phyloP scores from a whole-genome alignment of 1,140 invertebrate species.

The Drosophila carrolli region DNA sequence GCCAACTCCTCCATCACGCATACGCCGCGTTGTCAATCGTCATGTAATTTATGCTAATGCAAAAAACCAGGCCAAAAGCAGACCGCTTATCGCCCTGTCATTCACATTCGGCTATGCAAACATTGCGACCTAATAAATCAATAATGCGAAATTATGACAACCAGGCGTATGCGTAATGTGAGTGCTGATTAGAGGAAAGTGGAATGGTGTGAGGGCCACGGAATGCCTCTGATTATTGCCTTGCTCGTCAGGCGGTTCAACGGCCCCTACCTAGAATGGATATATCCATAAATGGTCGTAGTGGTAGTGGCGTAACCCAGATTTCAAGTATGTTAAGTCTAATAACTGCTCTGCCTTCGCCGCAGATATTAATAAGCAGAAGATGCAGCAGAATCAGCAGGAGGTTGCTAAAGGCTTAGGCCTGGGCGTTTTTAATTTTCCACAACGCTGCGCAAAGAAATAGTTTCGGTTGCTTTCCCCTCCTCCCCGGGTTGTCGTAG shows the following conservation, averaged over 20 bases:
- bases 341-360: constrained; percentile 64
- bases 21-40: constrained; percentile 10
- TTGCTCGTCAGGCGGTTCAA: constrained; percentile 24
- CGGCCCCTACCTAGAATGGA: constrained; percentile 1
- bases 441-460: constrained; percentile 83
- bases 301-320: constrained; percentile 24
- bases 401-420: constrained; percentile 29
- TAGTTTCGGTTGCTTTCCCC: constrained; percentile 64
- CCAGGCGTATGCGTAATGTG: constrained; percentile 61
- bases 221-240: constrained; percentile 2
- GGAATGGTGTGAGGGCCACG: not conserved
- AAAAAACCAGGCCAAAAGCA: constrained; percentile 57
- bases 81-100: constrained; percentile 46
- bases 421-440: constrained; percentile 77
- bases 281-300: too few relatives aligned
- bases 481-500: constrained; percentile 40
- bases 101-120: constrained; percentile 39
- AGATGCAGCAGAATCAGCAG: constrained; percentile 32
- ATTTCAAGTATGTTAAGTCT: constrained; percentile 54
- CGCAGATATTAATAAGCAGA: constrained; percentile 73
- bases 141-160: constrained; percentile 58
- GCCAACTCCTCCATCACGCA: constrained; percentile 1
- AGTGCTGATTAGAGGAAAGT: constrained; percentile 49
- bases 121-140: constrained; percentile 64
- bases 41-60: constrained; percentile 63